A percentile compares a stretch with the other conserved stretches of the same genome.
phyloP scores from a whole-genome alignment of 2,113 vertebrate genomes.

The Elgaria multicarinata region DNA sequence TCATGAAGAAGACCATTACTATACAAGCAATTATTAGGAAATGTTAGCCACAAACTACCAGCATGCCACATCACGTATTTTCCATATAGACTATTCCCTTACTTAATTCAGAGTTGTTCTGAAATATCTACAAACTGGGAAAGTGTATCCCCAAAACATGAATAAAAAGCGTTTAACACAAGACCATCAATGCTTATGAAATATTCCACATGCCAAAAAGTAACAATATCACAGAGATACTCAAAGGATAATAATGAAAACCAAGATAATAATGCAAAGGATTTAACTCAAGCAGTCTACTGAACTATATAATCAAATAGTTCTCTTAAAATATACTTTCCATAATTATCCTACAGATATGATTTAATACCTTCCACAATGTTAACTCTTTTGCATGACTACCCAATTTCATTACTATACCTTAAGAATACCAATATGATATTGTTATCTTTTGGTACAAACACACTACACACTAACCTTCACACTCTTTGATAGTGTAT shows the following conservation, averaged over 20 bases:
- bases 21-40: not conserved
- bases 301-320: not conserved
- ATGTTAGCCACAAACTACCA: not conserved
- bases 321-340: not conserved
- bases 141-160: not conserved
- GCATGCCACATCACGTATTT: not conserved
- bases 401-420: not conserved
- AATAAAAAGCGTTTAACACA: not conserved
- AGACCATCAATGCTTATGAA: not conserved
- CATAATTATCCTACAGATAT: not conserved
- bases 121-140: not conserved
- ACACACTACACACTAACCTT: not conserved
- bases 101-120: not conserved
- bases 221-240: not conserved
- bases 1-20: not conserved
- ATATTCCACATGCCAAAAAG: not conserved
- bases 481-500: not conserved
- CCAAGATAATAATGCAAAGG: not conserved
- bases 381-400: not conserved
- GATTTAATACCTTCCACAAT: not conserved
- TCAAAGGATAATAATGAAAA: not conserved
- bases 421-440: not conserved
- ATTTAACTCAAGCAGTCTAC: not conserved
- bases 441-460: not conserved
- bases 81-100: not conserved